A percentile compares a stretch with the other conserved stretches of the same genome.
phyloP scores from a whole-genome alignment of 2,797 vertebrate genomes.

The Sebastes diploproa region DNA sequence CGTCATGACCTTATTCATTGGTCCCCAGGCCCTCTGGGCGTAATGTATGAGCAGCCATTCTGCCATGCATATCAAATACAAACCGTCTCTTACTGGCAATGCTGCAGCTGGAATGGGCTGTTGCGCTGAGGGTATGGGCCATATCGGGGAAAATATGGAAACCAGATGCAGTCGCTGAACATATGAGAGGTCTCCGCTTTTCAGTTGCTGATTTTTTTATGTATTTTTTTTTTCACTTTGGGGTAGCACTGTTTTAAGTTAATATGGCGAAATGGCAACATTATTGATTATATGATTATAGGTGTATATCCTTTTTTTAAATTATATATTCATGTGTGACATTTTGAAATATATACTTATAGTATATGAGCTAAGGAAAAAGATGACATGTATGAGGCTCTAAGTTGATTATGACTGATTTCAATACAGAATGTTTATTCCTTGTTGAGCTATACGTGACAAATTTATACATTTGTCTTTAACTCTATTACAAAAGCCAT shows the following conservation, averaged over 20 bases:
- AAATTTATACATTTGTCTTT: neutral
- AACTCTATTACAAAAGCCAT: neutral
- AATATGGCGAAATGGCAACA: neutral
- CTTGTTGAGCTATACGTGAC: neutral
- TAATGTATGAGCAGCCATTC: constrained; percentile 51
- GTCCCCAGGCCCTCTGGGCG: constrained; percentile 52
- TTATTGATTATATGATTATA: neutral
- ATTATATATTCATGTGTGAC: too few relatives aligned
- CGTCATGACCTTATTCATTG: constrained; percentile 65
- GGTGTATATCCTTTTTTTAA: too few relatives aligned
- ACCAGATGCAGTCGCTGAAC: neutral
- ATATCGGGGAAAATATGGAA: constrained; percentile 9
- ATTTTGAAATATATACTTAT: too few relatives aligned
- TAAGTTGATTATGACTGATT: too few relatives aligned
- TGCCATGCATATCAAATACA: constrained; percentile 56
- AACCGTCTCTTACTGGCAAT: neutral
- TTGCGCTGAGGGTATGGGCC: neutral
- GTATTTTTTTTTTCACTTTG: neutral
- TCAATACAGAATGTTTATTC: neutral
- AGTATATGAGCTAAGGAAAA: too few relatives aligned
- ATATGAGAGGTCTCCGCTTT: neutral
- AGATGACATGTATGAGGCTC: too few relatives aligned
- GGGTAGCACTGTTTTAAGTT: neutral
- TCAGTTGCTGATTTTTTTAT: neutral
- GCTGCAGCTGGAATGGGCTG: constrained; percentile 6